A percentile compares a stretch with the other conserved stretches of the same genome.
Evolutionary conservation across 2,888 invertebrate species (phyloP).

Genomic region (Leptogaster cylindrica): DNA sequence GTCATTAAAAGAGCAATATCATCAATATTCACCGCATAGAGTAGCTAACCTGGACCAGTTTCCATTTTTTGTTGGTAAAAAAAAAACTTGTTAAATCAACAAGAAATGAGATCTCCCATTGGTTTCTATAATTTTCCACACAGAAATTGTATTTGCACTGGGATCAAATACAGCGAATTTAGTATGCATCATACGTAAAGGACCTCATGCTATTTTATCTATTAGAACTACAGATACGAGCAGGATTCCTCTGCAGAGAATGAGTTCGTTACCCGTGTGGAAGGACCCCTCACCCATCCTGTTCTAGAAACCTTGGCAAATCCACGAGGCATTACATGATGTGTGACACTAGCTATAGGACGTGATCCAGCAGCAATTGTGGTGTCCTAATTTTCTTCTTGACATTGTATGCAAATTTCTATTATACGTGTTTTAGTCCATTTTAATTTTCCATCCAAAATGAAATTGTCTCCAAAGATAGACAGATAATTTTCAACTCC

Average conservation of each 20-base stretch:
- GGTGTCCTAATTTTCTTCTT: constrained; percentile 10
- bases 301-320: not conserved
- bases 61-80: no score
- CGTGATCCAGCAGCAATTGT: constrained; percentile 21
- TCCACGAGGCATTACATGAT: not conserved
- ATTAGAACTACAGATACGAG: not conserved
- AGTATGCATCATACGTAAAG: constrained; percentile 23
- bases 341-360: constrained; percentile 11
- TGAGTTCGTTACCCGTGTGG: constrained; percentile 1
- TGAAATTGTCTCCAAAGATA: constrained; percentile 2
- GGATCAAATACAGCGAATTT: no score
- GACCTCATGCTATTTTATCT: constrained; percentile 9
- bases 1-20: no score
- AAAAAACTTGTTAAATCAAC: no score
- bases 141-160: no score
- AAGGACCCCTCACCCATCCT: not conserved
- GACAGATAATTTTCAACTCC: constrained; percentile 9
- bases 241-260: not conserved
- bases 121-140: no score
- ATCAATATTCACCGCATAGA: no score
- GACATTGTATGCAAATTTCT: constrained; percentile 35
- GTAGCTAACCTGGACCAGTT: no score
- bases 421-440: constrained; percentile 25
- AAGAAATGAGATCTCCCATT: no score
- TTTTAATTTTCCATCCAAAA: constrained; percentile 26